These are phyloP conservation scores for Melanargia galathea DNA, from an alignment of 2,888 invertebrate genomes.

Conservation along the genomic window DNA sequence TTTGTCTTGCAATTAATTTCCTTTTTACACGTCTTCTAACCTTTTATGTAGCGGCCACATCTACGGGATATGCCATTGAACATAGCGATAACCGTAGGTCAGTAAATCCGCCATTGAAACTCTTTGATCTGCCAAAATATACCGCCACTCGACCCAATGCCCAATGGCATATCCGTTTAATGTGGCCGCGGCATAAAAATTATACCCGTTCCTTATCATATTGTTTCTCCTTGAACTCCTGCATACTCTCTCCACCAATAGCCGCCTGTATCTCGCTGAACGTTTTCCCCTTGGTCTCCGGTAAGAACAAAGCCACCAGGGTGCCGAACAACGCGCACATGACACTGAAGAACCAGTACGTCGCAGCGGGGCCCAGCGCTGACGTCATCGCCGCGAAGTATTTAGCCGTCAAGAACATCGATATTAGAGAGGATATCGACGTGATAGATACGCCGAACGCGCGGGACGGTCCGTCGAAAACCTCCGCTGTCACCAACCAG, in stretches of 20 bases:
- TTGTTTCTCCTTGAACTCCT: slow-evolving; percentile 20
- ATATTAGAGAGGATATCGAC: slow-evolving; percentile 38
- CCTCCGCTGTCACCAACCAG: slow-evolving; percentile 58
- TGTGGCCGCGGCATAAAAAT: no score
- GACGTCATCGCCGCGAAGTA: slow-evolving; percentile 52
- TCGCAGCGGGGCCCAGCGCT: slow-evolving; percentile 53
- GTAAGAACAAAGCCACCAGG: slow-evolving; percentile 53
- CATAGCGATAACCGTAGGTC: no score
- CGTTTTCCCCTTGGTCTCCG: slow-evolving; percentile 68
- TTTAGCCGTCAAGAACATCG: slow-evolving; percentile 52
- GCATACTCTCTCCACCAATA: slow-evolving; percentile 44
- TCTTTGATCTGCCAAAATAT: no score
- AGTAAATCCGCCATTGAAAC: no score
- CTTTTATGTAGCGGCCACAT: no score
- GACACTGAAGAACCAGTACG: slow-evolving; percentile 54
- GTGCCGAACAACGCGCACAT: slow-evolving; percentile 47
- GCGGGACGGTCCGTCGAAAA: slow-evolving; percentile 58
- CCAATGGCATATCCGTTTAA: no score
- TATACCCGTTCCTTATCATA: slow-evolving; percentile 1
- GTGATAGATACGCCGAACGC: slow-evolving; percentile 52
- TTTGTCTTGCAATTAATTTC: no score
- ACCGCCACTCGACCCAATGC: no score
- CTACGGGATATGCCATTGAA: no score
- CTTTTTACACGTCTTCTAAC: no score
- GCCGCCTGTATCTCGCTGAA: slow-evolving; percentile 61